phyloP scores from a whole-genome alignment of 1,140 invertebrate genomes.

The Cepaea nemoralis region DNA sequence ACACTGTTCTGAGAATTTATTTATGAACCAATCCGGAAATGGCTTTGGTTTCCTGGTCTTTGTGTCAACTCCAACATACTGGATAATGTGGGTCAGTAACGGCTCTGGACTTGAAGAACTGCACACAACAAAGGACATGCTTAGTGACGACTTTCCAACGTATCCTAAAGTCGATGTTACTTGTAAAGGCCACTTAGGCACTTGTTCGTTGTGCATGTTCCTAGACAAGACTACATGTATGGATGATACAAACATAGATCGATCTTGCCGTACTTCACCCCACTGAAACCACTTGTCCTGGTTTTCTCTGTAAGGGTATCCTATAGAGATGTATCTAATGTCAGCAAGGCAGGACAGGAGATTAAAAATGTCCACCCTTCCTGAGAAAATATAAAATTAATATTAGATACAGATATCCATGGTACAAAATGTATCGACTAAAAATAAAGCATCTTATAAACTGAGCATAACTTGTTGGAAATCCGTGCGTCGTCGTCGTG shows the following conservation, averaged over 20 bases:
- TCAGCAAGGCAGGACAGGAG: not conserved
- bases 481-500: too few species aligned
- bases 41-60: constrained; percentile 2
- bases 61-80: constrained; percentile 18
- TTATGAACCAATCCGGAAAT: constrained; percentile 20
- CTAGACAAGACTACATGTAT: not conserved
- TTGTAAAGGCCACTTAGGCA: constrained; percentile 14
- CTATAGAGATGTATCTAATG: not conserved
- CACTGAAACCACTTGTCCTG: not conserved
- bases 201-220: not conserved
- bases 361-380: not conserved
- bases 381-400: not conserved
- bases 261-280: not conserved
- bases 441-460: too few species aligned
- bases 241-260: not conserved
- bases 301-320: not conserved
- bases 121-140: not conserved
- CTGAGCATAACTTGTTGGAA: too few species aligned
- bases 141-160: not conserved
- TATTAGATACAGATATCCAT: too few species aligned
- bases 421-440: too few species aligned
- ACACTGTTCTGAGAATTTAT: constrained; percentile 9
- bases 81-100: not conserved
- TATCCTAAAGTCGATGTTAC: not conserved
- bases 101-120: not conserved